Evolutionary conservation across 2,113 vertebrate genomes (phyloP), one percentile per base, ranked within the genome.

Genomic region (Cygnus atratus): DNA sequence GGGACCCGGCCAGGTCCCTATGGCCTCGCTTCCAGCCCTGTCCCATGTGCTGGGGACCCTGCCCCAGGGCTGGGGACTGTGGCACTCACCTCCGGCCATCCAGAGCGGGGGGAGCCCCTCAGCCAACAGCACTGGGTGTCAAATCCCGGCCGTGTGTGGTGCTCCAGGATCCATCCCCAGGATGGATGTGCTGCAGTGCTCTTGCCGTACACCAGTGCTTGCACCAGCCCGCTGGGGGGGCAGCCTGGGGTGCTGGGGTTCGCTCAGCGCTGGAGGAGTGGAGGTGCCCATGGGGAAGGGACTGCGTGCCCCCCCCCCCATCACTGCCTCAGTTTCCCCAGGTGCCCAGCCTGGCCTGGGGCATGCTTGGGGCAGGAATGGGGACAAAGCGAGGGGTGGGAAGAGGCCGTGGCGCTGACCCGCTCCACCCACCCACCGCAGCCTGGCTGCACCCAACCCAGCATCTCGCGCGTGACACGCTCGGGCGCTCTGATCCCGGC

Each of bases 41-140:
- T 74, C 54, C 24, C 52, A 0, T 14, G 31, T 1, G 2, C n/a
- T 61, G 57, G 29, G 31, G 62, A 62, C 16, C 33, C 21, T 66
- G 35, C 55, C 46, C 20, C 1, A 5, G 24, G 3, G 8, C n/a
- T 59, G 54, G 20, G 29, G 16, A 61, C 16, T 2, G 1, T 0
- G 5, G 74, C 3, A 25, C 24, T 52, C 24, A 8, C 50, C 50
- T 52, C 50, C 24, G 13, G 24, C 24, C 50, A 52, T 25, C 24
- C 50, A 8, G 18, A 35, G n/a, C 37, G n/a, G 10, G 17, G 44
- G 43, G 9, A 65, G 10, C 19, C 43, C 78, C 37, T 63, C 8
- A 9, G 31, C 54, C 5, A 1, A 0, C 0, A 0, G 33, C 2
- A 5, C 25, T 24, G 41, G 31, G 10, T 33, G 4, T 61, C 62